A percentile compares a stretch with the other conserved stretches of the same genome.
phyloP scores from a whole-genome alignment of 37 sponge, comb jelly and placozoan genomes.

The Ianthella basta region DNA sequence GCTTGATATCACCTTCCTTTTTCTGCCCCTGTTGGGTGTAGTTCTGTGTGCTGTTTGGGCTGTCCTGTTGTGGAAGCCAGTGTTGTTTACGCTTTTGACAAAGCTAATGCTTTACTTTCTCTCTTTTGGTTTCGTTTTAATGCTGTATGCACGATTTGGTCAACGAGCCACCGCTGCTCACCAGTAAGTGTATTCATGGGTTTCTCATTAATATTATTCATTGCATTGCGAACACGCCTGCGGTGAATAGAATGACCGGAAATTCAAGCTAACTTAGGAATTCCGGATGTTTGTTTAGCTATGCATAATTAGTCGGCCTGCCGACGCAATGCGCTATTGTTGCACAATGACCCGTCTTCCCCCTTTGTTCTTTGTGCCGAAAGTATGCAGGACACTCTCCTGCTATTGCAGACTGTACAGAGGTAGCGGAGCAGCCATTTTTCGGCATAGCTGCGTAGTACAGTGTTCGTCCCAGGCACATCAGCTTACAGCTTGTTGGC shows the following conservation, averaged over 20 bases:
- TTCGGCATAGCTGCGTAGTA: conserved; percentile 1
- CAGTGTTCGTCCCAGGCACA: conserved; percentile 27
- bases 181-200: not conserved
- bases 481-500: conserved; percentile 34
- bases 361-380: conserved; percentile 36
- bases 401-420: too few relatives aligned
- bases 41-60: not conserved
- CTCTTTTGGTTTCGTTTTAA: conserved; percentile 4
- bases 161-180: not conserved
- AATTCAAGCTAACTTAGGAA: not conserved
- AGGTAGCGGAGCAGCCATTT: conserved; percentile 30
- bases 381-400: conserved; percentile 9
- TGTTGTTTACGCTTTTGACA: conserved; percentile 6
- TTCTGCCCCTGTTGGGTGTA: not conserved
- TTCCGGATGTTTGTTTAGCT: conserved; percentile 15
- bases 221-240: not conserved
- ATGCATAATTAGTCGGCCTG: conserved; percentile 16
- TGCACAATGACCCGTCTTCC: not conserved
- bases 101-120: conserved; percentile 21
- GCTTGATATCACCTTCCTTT: not conserved
- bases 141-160: conserved; percentile 3
- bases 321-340: conserved; percentile 5
- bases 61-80: not conserved
- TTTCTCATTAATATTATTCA: not conserved
- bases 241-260: not conserved